Evolutionary conservation across 2,888 invertebrate genomes (phyloP), one percentile per base, ranked within the genome.

Genomic region (Sarcophaga caerulescens): DNA sequence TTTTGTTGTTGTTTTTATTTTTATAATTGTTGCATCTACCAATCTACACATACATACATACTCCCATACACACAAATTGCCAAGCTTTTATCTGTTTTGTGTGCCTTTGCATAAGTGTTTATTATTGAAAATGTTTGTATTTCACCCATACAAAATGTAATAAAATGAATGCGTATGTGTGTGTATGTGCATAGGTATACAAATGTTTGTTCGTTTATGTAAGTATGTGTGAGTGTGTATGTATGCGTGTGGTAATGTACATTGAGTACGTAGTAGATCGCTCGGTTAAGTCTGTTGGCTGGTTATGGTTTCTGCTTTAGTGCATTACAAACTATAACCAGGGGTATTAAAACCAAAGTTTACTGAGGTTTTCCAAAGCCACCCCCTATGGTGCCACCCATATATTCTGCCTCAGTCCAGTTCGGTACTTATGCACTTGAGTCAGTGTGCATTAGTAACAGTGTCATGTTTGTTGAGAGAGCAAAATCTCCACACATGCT

Each of bases 281-380:
- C 44, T 73, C 23, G 52, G 79, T 73, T 76, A 45, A 71, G 76
- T 79, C 68, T 77, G 74, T 68, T 82, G 71, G 66, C 71, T 78
- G 63, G 85, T 14, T 81, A 60, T 47, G 84, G 59, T 84, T 86
- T 52, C 17, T 74, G 80, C 59, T 77, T 19, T 25, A 84, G 71
- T 85, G 76, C 85, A 80, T 84, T 85, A 85, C 81, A 81, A 81
- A 81, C 79, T 76, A 70, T 69, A 85, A 84, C 84, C 84, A 69
- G 69, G 70, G 76, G 84, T 78, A 76, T 85, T 81, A 78, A 70
- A 85, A 74, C 81, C 84, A 62, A 75, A 75, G 78, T 79, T 85
- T 77, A 78, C 75, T 85, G 85, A 78, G 83, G 83, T 85, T 80
- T 75, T 70, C 63, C 21, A 14, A 14, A 12, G 0, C 47, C 4